Base-by-base conservation (phyloP, 2,113 vertebrate species). In the Edolisoma coerulescens region DNA sequence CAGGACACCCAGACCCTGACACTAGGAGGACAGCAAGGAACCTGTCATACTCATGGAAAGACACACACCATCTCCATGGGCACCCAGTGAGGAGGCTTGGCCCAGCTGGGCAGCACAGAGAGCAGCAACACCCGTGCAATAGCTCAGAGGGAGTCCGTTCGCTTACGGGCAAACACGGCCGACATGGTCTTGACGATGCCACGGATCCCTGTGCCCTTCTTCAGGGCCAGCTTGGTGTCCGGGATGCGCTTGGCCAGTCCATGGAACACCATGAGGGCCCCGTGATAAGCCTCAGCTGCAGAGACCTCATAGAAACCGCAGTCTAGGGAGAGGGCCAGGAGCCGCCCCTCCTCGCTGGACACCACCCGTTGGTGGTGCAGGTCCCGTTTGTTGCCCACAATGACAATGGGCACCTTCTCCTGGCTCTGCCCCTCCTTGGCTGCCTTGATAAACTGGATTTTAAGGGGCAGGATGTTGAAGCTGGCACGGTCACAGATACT, bases 401-500 rank as follows among this genome's bases (percentile, higher is more conserved):
- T 98, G 82, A 98, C 93, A 2, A 99, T 98, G 95, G 98, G 98
- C 57, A 96, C 97, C 89, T 98, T 98, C 75, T 98, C 98, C 47
- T 96, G 87, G 50, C 95, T 96, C 64, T 97, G 96, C 64, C 94
- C 97, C 68, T 98, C 98, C 92, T 98, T 99, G 26, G 97, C 67
- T 3, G 98, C 97, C 95, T 98, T 98, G 96, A 99, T 99, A 75
- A 93, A 84, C 83, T 98, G 98, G 60, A 99, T 76, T 73, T 98
- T 98, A 76, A 97, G 97, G 63, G 97, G 96, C 69, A 98, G 95
- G 24, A 97, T 83, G 92, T 98, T 98, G 95, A 99, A 99, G 92
- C 99, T 99, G 89, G 98, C 98, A 30, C 98, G 96, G 96, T 99
- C 98, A 1, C 98, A 99, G 97, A 99, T 99, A 96, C 99, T 99